Conservation (phyloP, 2,797 vertebrate species). For the Chaenodraco wilsoni region DNA sequence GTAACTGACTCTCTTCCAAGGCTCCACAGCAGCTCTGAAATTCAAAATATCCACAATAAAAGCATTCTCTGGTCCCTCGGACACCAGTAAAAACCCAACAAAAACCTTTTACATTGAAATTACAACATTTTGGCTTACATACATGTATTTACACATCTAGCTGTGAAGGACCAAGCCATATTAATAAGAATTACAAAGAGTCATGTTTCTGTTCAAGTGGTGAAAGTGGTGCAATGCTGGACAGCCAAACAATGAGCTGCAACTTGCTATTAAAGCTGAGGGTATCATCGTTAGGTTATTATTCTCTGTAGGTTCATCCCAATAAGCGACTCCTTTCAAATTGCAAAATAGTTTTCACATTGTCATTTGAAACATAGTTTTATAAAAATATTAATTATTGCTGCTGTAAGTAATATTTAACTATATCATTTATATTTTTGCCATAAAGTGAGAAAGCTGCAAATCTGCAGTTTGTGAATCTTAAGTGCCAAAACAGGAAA, state of each 20-base stretch:
- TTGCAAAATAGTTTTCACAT: neutral
- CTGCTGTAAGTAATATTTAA: neutral
- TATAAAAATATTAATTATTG: neutral
- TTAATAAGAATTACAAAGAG: neutral
- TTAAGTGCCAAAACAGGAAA: slow-evolving; percentile 7
- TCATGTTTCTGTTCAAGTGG: neutral
- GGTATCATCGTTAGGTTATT: neutral
- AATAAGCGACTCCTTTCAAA: neutral
- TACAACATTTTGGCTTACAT: neutral
- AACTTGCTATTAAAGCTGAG: neutral
- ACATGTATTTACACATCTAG: neutral
- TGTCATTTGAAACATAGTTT: neutral
- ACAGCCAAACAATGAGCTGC: neutral
- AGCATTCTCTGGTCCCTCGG: neutral
- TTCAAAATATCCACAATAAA: neutral
- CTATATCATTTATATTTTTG: neutral
- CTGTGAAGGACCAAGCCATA: neutral
- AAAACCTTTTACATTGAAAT: neutral
- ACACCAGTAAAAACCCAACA: neutral
- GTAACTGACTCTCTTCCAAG: neutral
- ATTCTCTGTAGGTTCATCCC: neutral
- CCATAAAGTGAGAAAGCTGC: slow-evolving; percentile 3
- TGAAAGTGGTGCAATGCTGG: neutral
- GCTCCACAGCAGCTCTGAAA: neutral
- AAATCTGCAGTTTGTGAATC: slow-evolving; percentile 1